Percentiles rank a stretch among this genome's conserved stretches.
Conservation (phyloP, 2,888 invertebrate species). For the Polia nebulosa region DNA sequence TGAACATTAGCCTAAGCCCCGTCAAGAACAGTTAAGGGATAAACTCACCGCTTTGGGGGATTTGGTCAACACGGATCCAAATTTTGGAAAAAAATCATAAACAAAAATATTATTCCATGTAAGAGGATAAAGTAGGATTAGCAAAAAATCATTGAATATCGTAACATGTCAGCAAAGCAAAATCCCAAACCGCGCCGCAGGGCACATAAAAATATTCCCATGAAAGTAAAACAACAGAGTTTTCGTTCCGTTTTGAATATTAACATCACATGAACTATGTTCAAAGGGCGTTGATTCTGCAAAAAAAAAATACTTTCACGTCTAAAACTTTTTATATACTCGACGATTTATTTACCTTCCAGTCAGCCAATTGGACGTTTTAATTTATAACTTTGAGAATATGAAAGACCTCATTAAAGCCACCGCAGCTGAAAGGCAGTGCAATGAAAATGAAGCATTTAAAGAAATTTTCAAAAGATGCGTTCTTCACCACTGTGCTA, state of each 20-base stretch:
- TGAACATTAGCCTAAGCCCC: conserved; percentile 21
- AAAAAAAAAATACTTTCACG: conserved; percentile 20
- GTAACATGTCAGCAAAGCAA: conserved; percentile 17
- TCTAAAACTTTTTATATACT: conserved; percentile 23
- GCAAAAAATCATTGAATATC: conserved; percentile 31
- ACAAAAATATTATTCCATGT: conserved; percentile 23
- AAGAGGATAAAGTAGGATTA: conserved; percentile 40
- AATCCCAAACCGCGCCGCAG: conserved; percentile 28
- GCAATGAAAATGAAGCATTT: conserved; percentile 75
- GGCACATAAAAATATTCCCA: conserved; percentile 39
- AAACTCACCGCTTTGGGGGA: conserved; percentile 26
- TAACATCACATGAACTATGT: conserved; percentile 54
- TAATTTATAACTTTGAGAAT: conserved; percentile 80
- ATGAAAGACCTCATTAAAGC: conserved; percentile 74
- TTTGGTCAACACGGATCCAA: conserved; percentile 28
- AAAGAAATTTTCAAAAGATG: conserved; percentile 71
- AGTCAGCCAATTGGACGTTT: conserved; percentile 81
- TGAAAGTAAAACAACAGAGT: conserved; percentile 53
- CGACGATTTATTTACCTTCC: conserved; percentile 66
- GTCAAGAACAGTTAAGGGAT: conserved; percentile 5
- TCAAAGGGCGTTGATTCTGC: conserved; percentile 54
- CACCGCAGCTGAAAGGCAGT: conserved; percentile 67
- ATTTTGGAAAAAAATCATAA: conserved; percentile 39
- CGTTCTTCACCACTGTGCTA: conserved; percentile 72
- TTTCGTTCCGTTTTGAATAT: conserved; percentile 61